Evolutionary conservation across 2,113 vertebrate genomes (phyloP).

Genomic region (Cephalopholis sonnerati): DNA sequence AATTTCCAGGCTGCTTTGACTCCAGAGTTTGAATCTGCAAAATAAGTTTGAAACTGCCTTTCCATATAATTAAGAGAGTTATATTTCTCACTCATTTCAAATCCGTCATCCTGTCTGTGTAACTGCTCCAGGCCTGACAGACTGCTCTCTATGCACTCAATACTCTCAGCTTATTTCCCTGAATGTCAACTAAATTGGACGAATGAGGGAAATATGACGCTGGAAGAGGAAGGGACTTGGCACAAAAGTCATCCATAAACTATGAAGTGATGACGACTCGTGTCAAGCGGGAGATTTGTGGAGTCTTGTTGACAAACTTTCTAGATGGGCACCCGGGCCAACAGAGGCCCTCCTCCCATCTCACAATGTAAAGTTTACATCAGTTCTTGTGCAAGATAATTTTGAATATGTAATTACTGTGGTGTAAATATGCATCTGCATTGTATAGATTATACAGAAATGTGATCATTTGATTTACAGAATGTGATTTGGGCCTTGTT

Average conservation of each 20-base stretch:
- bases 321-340: conserved; percentile 4
- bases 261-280: conserved; percentile 38
- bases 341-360: not conserved
- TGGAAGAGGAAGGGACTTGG: conserved; percentile 36
- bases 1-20: conserved; percentile 18
- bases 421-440: conserved; percentile 78
- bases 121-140: conserved; percentile 58
- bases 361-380: conserved; percentile 61
- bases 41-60: conserved; percentile 43
- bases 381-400: conserved; percentile 56
- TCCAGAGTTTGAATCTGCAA: conserved; percentile 35
- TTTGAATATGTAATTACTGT: conserved; percentile 68
- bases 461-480: conserved; percentile 62
- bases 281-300: conserved; percentile 48
- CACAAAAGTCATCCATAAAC: conserved; percentile 38
- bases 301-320: conserved; percentile 47
- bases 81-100: conserved; percentile 44
- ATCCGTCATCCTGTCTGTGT: conserved; percentile 56
- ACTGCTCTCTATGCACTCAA: conserved; percentile 83
- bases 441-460: conserved; percentile 57
- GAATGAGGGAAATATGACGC: conserved; percentile 55
- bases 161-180: conserved; percentile 87
- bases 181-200: conserved; percentile 86
- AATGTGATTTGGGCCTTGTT: conserved; percentile 52
- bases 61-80: conserved; percentile 41